A percentile compares a stretch with the other conserved stretches of the same genome.
phyloP scores from a whole-genome alignment of 2,797 vertebrate genomes.

The Epinephelus malabaricus region DNA sequence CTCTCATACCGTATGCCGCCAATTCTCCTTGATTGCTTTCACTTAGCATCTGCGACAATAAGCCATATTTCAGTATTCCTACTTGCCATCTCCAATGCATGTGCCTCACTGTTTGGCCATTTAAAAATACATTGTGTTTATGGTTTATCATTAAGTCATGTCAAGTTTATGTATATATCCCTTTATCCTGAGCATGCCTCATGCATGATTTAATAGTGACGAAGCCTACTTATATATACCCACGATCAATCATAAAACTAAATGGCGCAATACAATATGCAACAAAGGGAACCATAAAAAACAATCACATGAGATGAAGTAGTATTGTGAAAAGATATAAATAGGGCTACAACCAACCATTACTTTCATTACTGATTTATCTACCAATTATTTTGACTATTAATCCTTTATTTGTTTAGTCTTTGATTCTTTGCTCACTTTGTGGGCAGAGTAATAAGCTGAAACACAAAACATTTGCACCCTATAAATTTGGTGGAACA shows the following conservation, averaged over 20 bases:
- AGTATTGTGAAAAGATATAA: constrained; percentile 2
- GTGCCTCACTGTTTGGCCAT: constrained; percentile 38
- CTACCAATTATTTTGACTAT: neutral
- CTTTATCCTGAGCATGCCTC: constrained; percentile 54
- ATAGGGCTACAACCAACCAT: neutral
- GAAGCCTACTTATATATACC: constrained; percentile 30
- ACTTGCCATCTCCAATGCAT: constrained; percentile 36
- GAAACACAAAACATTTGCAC: neutral
- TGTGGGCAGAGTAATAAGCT: neutral
- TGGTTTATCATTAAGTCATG: constrained; percentile 59
- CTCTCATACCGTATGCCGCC: constrained; percentile 44
- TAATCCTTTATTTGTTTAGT: neutral
- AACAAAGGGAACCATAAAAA: constrained; percentile 12
- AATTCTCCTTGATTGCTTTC: constrained; percentile 67
- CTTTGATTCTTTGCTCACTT: neutral
- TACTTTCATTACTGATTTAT: neutral
- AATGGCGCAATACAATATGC: constrained; percentile 32
- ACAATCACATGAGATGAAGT: constrained; percentile 1
- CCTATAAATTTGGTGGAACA: neutral
- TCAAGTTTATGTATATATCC: constrained; percentile 51
- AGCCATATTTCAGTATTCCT: constrained; percentile 68
- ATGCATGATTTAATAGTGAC: constrained; percentile 49
- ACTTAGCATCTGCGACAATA: constrained; percentile 70
- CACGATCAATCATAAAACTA: constrained; percentile 45
- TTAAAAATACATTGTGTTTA: constrained; percentile 69